Conservation (phyloP, 2,797 vertebrate genomes). For the Cheirogaleus major region DNA sequence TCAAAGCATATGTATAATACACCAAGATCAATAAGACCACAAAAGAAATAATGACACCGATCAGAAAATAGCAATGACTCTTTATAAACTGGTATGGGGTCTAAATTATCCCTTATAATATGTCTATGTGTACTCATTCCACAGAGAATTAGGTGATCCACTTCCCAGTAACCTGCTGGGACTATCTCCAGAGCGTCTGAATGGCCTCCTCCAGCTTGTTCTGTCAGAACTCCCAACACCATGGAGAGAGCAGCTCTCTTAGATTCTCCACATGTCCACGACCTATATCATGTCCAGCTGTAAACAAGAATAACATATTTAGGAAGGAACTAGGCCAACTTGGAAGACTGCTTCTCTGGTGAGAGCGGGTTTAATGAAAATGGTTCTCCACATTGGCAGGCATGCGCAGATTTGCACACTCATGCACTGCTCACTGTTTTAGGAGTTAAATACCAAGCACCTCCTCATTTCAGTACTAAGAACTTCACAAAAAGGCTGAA, state of each 20-base stretch:
- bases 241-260: not conserved
- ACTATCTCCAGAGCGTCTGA: not conserved
- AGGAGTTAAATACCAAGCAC: not conserved
- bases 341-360: not conserved
- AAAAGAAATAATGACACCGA: slow-evolving; percentile 21
- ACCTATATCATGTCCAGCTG: slow-evolving; percentile 97
- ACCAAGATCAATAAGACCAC: not conserved
- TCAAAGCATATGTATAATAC: not conserved
- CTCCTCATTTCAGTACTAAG: not conserved
- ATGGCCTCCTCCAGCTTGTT: not conserved
- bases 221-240: not conserved
- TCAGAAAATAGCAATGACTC: slow-evolving; percentile 38
- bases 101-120: not conserved
- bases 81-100: slow-evolving; percentile 58
- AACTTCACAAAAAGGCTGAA: not conserved
- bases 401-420: accelerated
- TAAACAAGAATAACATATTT: slow-evolving; percentile 80
- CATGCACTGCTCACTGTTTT: not conserved
- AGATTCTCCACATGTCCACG: not conserved
- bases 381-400: not conserved
- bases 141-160: not conserved
- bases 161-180: not conserved
- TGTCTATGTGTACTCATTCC: not conserved
- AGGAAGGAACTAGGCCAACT: slow-evolving; percentile 17
- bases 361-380: not conserved